phyloP scores from a whole-genome alignment of 1,140 invertebrate species.

The Eciton burchellii region DNA sequence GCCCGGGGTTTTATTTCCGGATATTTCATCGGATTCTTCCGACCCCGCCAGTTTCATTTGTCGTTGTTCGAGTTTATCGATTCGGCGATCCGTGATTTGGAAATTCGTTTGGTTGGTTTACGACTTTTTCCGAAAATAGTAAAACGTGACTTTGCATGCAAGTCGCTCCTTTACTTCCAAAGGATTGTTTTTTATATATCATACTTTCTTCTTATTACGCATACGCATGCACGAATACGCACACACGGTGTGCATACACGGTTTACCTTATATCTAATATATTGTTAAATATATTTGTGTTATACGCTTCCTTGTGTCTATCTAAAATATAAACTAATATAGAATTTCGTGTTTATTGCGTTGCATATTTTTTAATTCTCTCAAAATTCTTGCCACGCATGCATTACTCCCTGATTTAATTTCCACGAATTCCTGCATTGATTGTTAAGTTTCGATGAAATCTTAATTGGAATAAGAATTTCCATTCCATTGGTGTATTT shows the following conservation, averaged over 20 bases:
- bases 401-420: no score
- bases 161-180: background rate
- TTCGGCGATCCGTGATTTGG: background rate
- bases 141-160: background rate
- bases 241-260: no score
- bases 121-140: background rate
- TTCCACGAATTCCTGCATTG: background rate
- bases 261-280: no score
- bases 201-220: no score
- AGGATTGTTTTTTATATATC: background rate
- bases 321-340: no score
- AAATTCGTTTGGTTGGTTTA: constrained; percentile 8
- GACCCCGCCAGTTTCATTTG: background rate
- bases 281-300: no score
- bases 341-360: no score
- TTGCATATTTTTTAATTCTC: no score
- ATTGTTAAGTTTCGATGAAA: background rate
- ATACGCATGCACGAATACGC: no score
- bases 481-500: background rate
- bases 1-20: constrained; percentile 29
- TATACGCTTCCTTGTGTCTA: no score
- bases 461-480: background rate
- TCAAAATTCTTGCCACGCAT: no score
- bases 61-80: constrained; percentile 7
- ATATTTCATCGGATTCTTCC: constrained; percentile 9